phyloP scores from a whole-genome alignment of 2,888 invertebrate species.

The Kryphioiulus occultus region DNA sequence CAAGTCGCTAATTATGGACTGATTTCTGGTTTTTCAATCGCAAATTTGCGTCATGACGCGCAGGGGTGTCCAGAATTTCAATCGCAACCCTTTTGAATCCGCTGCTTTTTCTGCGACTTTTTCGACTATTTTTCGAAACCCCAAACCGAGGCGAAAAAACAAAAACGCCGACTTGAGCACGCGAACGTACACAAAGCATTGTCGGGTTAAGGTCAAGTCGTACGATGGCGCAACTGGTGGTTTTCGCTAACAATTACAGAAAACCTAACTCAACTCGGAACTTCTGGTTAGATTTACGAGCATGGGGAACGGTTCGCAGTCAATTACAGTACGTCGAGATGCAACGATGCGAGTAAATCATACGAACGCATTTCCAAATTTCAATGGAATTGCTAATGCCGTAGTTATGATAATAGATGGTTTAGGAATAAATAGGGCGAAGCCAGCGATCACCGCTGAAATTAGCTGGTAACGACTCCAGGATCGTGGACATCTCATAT shows the following conservation, averaged over 20 bases:
- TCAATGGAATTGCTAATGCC: too few relatives aligned
- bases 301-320: too few relatives aligned
- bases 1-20: not conserved
- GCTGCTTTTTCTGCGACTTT: not conserved
- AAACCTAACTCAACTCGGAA: too few relatives aligned
- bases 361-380: too few relatives aligned
- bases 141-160: not conserved
- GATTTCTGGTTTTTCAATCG: not conserved
- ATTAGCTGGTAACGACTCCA: too few relatives aligned
- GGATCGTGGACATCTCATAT: too few relatives aligned
- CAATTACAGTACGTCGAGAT: too few relatives aligned
- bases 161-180: not conserved
- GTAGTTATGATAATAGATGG: too few relatives aligned
- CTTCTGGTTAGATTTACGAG: too few relatives aligned
- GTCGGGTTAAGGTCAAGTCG: not conserved
- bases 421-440: too few relatives aligned
- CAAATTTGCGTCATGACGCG: not conserved
- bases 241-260: not conserved
- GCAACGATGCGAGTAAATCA: too few relatives aligned
- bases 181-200: not conserved
- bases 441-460: too few relatives aligned
- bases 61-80: not conserved
- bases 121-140: not conserved
- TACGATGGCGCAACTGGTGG: not conserved
- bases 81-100: not conserved